Evolutionary conservation across 2,113 vertebrate species (phyloP), one percentile per base, ranked within the genome.

Genomic region (Hydropotes inermis): DNA sequence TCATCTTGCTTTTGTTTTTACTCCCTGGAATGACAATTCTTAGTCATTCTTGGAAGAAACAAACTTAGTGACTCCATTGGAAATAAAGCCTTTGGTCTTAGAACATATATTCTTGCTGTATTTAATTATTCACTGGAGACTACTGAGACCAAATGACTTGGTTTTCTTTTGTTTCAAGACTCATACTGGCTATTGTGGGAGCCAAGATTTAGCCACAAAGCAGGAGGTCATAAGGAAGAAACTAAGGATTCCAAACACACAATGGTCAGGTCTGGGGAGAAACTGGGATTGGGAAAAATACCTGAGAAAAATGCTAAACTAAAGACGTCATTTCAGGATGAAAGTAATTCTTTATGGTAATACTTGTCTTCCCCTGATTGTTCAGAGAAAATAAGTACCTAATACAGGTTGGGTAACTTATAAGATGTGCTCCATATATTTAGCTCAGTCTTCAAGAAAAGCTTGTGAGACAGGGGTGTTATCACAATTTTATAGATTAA

Each of bases 51-150:
- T 88, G 11, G 64, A 64, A 94, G n/a, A 50, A 54, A 58, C 50
- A 86, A 92, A n/a, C 1, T 89, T 52, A 78, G 27, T 64, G 67
- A 67, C 19, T 86, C 28, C 52, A 12, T 27, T 70, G 39, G 58
- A 82, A 58, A 86, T 43, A 39, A 79, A 86, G 39, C 16, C 39
- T 92, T 90, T 85, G 57, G 43, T 45, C 14, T 45, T 92, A 82
- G 52, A 81, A 21, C 23, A 64, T 52, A 11, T 39, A 25, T 76
- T 92, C 43, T 91, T 61, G 30, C 6, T 91, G 7, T 21, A 36
- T 79, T 93, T 76, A 85, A 45, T 76, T 76, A 78, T 86, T 94
- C 52, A 30, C 30, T 76, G 83, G 30, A 16, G 70, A 14, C 61
- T 67, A 27, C 33, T 6, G 25, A 91, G 61, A 54, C 52, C 23